Evolutionary conservation across 23 tunicate species (phyloP).

Genomic region (Ascidia mentula): DNA sequence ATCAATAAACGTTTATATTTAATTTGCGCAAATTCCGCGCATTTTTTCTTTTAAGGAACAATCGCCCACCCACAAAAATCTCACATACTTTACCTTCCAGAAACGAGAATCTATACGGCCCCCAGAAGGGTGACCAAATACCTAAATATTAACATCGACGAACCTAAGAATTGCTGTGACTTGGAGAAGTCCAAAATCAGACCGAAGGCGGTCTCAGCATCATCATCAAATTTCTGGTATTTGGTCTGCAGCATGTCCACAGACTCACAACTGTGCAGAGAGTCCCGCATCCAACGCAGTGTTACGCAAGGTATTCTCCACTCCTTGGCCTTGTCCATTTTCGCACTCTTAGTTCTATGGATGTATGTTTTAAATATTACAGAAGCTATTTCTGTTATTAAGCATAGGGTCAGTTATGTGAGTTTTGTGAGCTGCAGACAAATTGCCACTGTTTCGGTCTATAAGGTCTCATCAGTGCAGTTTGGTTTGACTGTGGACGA

Average conservation of each 20-base stretch:
- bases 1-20: too few relatives aligned
- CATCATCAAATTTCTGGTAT: conserved; percentile 53
- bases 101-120: too few relatives aligned
- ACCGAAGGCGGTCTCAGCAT: conserved; percentile 16
- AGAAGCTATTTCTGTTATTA: not conserved
- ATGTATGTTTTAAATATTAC: not conserved
- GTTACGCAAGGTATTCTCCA: conserved; percentile 71
- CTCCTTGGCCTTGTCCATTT: conserved; percentile 67
- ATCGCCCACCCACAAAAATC: too few relatives aligned
- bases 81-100: too few relatives aligned
- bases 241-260: conserved; percentile 32
- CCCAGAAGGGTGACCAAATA: too few relatives aligned
- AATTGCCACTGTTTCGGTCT: too few relatives aligned
- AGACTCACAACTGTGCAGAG: conserved; percentile 31
- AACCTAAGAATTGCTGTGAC: conserved; percentile 24
- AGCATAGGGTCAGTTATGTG: too few relatives aligned
- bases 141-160: not conserved
- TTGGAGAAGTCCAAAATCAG: conserved; percentile 31
- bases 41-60: too few relatives aligned
- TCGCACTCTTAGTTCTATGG: conserved; percentile 43
- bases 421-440: too few relatives aligned
- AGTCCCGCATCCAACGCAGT: conserved; percentile 81
- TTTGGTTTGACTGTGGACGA: too few relatives aligned
- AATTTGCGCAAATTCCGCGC: too few relatives aligned
- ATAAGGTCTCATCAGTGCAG: too few relatives aligned